Conservation (phyloP, 2,888 invertebrate species). For the Zootermopsis nevadensis region DNA sequence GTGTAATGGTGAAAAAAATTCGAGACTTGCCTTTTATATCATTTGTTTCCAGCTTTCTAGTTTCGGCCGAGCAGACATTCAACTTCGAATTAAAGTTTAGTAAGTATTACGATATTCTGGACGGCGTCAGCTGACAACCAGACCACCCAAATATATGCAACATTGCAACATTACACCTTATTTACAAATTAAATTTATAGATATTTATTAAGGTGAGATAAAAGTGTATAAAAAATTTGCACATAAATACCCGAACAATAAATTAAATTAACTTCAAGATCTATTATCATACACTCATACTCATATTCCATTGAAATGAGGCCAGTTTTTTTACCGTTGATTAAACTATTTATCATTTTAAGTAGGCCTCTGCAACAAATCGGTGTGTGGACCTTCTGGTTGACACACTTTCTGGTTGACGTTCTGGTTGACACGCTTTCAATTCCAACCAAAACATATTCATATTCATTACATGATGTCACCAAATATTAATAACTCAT, state of each 20-base stretch:
- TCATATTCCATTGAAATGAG: neutral
- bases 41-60: no score
- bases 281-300: neutral
- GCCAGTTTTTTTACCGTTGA: neutral
- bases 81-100: neutral
- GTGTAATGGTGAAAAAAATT: no score
- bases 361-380: no score
- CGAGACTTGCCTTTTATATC: no score
- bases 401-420: neutral
- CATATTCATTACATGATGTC: neutral
- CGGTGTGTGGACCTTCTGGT: no score
- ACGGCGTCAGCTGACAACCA: neutral
- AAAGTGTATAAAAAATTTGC: neutral
- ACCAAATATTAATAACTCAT: no score
- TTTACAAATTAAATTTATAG: neutral
- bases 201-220: neutral
- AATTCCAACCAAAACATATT: no score
- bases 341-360: no score
- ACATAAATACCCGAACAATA: neutral
- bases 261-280: neutral
- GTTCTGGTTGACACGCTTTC: neutral
- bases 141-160: neutral
- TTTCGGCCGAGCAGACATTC: no score
- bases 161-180: neutral
- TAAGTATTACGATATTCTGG: neutral